Evolutionary conservation across 2,797 vertebrate genomes (phyloP).

Genomic region (Glossophaga mutica): DNA sequence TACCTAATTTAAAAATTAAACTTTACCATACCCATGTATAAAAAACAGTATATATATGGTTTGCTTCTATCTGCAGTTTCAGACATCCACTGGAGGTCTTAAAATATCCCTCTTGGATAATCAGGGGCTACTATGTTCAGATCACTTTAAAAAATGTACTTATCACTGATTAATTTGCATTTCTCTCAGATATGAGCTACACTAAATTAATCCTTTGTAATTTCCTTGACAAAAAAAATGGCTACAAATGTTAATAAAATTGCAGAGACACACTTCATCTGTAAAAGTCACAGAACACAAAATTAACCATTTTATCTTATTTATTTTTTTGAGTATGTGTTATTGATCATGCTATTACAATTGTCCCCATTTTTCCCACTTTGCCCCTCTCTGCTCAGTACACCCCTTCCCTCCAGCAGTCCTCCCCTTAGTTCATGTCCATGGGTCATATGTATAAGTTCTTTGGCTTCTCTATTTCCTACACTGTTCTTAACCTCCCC

Average conservation of each 20-base stretch:
- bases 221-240: neutral
- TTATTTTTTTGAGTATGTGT: too few species aligned
- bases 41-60: neutral
- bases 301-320: neutral
- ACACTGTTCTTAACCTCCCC: too few species aligned
- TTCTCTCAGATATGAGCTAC: neutral
- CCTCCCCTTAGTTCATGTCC: too few species aligned
- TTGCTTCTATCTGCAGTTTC: neutral
- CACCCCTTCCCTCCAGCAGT: too few species aligned
- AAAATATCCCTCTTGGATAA: neutral
- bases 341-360: too few species aligned
- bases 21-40: neutral
- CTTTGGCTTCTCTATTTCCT: too few species aligned
- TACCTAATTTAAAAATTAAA: neutral
- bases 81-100: neutral
- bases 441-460: too few species aligned
- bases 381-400: too few species aligned
- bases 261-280: neutral
- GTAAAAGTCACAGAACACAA: constrained; percentile 8
- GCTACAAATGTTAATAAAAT: neutral
- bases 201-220: neutral
- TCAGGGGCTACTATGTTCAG: neutral
- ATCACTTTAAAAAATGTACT: neutral
- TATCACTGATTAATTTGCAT: neutral
- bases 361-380: too few species aligned